phyloP scores from a whole-genome alignment of 2,797 vertebrate genomes.

The Hypotaenidia philippensis region DNA sequence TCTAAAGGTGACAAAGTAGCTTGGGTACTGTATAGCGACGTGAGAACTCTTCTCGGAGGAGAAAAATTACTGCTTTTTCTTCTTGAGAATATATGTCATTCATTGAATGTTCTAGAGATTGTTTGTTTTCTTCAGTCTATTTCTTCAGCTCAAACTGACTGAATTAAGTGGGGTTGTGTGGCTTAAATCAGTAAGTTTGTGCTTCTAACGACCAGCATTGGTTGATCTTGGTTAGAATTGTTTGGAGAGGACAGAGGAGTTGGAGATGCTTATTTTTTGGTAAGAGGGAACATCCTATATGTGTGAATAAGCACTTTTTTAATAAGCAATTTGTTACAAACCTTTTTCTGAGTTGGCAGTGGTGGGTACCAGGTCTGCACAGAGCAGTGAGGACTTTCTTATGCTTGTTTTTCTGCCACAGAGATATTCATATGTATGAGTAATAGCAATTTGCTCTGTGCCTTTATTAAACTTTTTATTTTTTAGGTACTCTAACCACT shows the following conservation, averaged over 20 bases:
- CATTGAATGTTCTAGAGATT: neutral
- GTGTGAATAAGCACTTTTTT: neutral
- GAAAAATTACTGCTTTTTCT: neutral
- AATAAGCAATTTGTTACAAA: neutral
- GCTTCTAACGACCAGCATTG: neutral
- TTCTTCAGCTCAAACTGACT: neutral
- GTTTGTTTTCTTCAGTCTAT: neutral
- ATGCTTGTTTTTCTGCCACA: neutral
- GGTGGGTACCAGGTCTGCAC: neutral
- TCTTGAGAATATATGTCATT: neutral
- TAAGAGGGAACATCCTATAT: neutral
- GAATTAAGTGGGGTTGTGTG: neutral
- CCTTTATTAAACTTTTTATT: neutral
- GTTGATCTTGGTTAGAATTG: neutral
- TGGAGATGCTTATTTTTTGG: neutral
- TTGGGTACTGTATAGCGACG: neutral
- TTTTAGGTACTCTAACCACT: neutral
- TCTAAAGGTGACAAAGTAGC: neutral
- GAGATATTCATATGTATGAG: neutral
- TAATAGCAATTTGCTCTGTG: neutral
- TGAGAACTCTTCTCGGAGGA: neutral
- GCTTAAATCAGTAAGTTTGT: neutral
- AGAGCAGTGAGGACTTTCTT: neutral
- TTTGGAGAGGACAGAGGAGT: neutral
- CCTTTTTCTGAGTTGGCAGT: neutral